Percentiles rank a stretch among this genome's conserved stretches.
phyloP scores from a whole-genome alignment of 64 coral and sea anemone genomes.

The Acropora tenuis region DNA sequence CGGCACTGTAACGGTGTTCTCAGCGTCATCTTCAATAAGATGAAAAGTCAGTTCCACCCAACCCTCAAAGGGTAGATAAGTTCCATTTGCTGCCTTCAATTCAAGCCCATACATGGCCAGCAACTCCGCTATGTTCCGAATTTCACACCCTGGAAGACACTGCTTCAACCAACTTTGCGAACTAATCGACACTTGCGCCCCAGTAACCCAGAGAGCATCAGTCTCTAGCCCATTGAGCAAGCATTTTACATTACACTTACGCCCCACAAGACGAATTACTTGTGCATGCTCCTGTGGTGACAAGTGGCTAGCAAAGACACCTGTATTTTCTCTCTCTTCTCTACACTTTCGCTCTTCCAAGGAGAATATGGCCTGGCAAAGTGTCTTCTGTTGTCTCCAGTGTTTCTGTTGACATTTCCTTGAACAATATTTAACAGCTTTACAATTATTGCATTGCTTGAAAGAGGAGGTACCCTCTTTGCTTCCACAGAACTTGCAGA shows the following conservation, averaged over 20 bases:
- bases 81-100: conserved; percentile 65
- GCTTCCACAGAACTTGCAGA: conserved; percentile 29
- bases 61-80: conserved; percentile 44
- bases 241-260: conserved; percentile 62
- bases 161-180: conserved; percentile 3
- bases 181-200: conserved; percentile 80
- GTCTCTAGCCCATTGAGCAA: conserved; percentile 9
- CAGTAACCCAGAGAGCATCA: conserved; percentile 66
- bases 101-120: conserved; percentile 56
- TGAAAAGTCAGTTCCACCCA: conserved; percentile 68
- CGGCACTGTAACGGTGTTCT: conserved; percentile 53
- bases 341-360: conserved; percentile 51
- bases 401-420: conserved; percentile 63
- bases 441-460: conserved; percentile 20
- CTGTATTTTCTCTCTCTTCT: not conserved
- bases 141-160: conserved; percentile 23
- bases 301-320: conserved; percentile 53
- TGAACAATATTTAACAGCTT: conserved; percentile 46
- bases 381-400: conserved; percentile 39
- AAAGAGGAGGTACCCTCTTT: not conserved
- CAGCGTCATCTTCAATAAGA: not conserved
- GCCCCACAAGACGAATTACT: conserved; percentile 60
- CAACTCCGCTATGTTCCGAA: conserved; percentile 59
- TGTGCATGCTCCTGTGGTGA: conserved; percentile 63
- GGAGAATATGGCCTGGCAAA: conserved; percentile 24